Conservation (phyloP, 2,113 vertebrate species). For the Callionymus lyra region DNA sequence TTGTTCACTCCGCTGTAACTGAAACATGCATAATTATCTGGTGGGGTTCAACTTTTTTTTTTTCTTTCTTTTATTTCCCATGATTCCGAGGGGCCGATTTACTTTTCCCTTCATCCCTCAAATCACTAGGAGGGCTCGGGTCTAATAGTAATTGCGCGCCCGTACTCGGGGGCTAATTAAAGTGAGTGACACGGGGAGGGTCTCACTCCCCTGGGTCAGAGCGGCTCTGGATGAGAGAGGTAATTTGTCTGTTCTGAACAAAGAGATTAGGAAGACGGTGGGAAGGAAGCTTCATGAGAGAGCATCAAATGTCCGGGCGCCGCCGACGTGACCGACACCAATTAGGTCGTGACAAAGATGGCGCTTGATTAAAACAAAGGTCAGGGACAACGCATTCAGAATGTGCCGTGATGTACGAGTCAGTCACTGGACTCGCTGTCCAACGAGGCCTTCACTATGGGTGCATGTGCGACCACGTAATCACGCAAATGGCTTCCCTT, state of each 20-base stretch:
- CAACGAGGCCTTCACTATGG: too few relatives aligned
- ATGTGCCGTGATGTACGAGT: too few relatives aligned
- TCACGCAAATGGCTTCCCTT: too few relatives aligned
- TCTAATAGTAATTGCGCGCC: conserved; percentile 92
- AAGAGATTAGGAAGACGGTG: conserved; percentile 89
- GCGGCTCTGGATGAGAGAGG: conserved; percentile 91
- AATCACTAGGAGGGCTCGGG: conserved; percentile 84
- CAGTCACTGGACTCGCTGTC: too few relatives aligned
- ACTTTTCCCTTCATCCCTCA: conserved; percentile 77
- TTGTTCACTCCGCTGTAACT: conserved; percentile 45
- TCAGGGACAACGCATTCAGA: conserved; percentile 10
- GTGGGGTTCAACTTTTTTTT: conserved; percentile 69
- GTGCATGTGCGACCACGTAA: too few relatives aligned
- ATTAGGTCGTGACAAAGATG: conserved; percentile 69
- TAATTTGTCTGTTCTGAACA: conserved; percentile 99
- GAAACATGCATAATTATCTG: conserved; percentile 51
- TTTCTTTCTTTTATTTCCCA: conserved; percentile 26
- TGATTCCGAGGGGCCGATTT: conserved; percentile 69
- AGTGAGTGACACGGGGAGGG: conserved; percentile 85
- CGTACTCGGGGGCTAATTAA: conserved; percentile 98
- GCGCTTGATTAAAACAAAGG: conserved; percentile 57
- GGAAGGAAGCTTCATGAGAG: conserved; percentile 90
- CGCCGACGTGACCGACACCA: conserved; percentile 76
- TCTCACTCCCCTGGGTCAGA: conserved; percentile 89
- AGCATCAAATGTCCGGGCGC: conserved; percentile 84